Percentiles rank a stretch among this genome's conserved stretches.
Evolutionary conservation across 2,888 invertebrate species (phyloP).

Genomic region (Crocallis elinguaria): DNA sequence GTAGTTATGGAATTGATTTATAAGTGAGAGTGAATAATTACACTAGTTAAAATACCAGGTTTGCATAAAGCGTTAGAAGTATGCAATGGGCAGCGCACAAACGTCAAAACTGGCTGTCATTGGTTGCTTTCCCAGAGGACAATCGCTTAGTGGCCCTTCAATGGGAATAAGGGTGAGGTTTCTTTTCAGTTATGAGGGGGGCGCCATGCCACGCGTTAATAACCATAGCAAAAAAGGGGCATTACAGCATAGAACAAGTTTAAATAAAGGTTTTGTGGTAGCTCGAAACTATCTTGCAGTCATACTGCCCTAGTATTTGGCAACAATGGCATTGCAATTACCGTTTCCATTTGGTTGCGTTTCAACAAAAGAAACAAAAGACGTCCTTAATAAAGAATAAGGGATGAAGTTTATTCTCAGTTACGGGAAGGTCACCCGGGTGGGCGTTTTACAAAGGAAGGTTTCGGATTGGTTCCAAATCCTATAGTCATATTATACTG

Average conservation of each 20-base stretch:
- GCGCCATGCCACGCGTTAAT: slow-evolving; percentile 6
- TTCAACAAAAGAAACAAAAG: slow-evolving; percentile 1
- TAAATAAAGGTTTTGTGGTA: not conserved
- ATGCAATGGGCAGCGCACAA: not conserved
- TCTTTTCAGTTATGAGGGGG: not conserved
- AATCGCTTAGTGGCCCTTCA: slow-evolving; percentile 1
- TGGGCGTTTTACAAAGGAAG: too few relatives aligned
- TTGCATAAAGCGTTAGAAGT: slow-evolving; percentile 37
- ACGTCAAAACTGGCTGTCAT: slow-evolving; percentile 10
- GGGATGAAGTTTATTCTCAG: too few relatives aligned
- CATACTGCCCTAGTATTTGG: slow-evolving; percentile 10
- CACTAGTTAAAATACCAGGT: slow-evolving; percentile 43
- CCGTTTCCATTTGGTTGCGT: slow-evolving; percentile 6
- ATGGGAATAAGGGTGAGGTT: slow-evolving; percentile 6
- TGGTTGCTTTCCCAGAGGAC: too few relatives aligned
- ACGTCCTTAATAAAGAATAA: too few relatives aligned
- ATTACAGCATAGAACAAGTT: not conserved
- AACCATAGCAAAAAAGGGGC: slow-evolving; percentile 5
- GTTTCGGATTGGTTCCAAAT: too few relatives aligned
- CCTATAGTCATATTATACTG: too few relatives aligned
- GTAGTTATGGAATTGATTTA: not conserved
- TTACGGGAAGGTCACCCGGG: too few relatives aligned
- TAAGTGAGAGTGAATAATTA: slow-evolving; percentile 48
- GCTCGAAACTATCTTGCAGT: not conserved
- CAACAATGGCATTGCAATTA: too few relatives aligned